Percentiles rank a stretch among this genome's conserved stretches.
Conservation (phyloP, 2,888 invertebrate genomes). For the Clostera curtula region DNA sequence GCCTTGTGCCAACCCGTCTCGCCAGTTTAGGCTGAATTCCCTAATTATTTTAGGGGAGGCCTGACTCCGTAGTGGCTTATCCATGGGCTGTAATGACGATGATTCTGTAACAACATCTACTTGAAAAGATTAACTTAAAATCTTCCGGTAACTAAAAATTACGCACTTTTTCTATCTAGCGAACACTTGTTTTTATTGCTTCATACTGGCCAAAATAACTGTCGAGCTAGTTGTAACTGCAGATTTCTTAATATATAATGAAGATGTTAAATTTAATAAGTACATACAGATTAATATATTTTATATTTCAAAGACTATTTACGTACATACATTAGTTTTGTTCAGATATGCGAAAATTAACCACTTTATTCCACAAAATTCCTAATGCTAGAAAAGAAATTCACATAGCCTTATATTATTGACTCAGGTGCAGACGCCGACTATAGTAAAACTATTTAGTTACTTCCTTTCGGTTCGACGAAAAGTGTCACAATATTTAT, state of each 20-base stretch:
- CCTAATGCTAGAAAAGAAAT: conserved; percentile 1
- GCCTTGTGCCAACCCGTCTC: too few relatives aligned
- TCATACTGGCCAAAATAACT: conserved; percentile 32
- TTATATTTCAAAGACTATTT: too few relatives aligned
- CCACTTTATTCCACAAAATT: conserved; percentile 6
- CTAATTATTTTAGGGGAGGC: too few relatives aligned
- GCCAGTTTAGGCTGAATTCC: too few relatives aligned
- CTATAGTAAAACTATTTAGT: conserved; percentile 36
- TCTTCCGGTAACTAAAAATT: conserved; percentile 13
- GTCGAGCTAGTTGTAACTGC: conserved; percentile 27
- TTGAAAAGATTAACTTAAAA: too few relatives aligned
- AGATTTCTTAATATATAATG: conserved; percentile 17
- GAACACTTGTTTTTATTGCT: conserved; percentile 24
- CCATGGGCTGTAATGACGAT: too few relatives aligned
- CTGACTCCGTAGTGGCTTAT: too few relatives aligned
- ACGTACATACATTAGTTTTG: too few relatives aligned
- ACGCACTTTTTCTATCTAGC: conserved; percentile 12
- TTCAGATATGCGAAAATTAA: too few relatives aligned
- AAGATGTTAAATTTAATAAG: conserved; percentile 11
- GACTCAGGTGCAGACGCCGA: conserved; percentile 47
- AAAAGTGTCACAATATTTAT: conserved; percentile 34
- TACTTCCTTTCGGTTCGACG: conserved; percentile 28
- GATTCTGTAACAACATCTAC: too few relatives aligned
- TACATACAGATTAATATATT: conserved; percentile 6
- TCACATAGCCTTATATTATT: conserved; percentile 24